These are phyloP conservation scores for Calosoma granatense DNA, from an alignment of 1,140 invertebrate species.

Conservation along the genomic window DNA sequence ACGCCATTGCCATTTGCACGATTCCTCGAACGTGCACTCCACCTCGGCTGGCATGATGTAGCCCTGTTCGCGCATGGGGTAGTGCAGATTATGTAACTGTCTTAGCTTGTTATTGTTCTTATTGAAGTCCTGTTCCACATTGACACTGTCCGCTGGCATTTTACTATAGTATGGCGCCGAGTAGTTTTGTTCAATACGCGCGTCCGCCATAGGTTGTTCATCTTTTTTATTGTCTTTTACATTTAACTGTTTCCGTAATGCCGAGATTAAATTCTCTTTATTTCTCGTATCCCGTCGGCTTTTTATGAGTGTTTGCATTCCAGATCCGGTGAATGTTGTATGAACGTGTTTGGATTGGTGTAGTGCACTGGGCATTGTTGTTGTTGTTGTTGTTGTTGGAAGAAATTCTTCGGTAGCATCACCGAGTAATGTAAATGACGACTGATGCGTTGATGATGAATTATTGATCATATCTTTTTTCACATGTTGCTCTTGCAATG, in stretches of 20 bases:
- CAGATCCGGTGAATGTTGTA: not conserved
- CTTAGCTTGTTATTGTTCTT: conserved; percentile 22
- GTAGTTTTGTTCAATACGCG: not conserved
- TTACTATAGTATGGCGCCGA: not conserved
- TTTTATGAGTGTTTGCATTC: not conserved
- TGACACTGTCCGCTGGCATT: conserved; percentile 12
- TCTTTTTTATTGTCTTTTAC: not conserved
- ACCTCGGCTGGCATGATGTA: conserved; percentile 16
- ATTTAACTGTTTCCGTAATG: not conserved
- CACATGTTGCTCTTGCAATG: too few species aligned
- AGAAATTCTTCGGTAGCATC: not conserved
- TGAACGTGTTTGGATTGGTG: not conserved
- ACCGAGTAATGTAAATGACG: too few species aligned
- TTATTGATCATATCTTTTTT: too few species aligned
- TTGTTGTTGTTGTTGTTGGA: not conserved
- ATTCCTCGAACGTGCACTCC: conserved; percentile 30
- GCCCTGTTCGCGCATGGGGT: conserved; percentile 15
- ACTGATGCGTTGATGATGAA: too few species aligned
- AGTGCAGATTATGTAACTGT: conserved; percentile 18
- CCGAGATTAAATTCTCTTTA: not conserved
- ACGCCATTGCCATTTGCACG: conserved; percentile 30
- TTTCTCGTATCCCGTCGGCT: not conserved
- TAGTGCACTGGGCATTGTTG: not conserved
- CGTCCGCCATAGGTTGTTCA: not conserved
- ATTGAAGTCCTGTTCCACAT: conserved; percentile 20